phyloP scores from a whole-genome alignment of 2,113 vertebrate genomes.

The Toxotes jaculatrix region DNA sequence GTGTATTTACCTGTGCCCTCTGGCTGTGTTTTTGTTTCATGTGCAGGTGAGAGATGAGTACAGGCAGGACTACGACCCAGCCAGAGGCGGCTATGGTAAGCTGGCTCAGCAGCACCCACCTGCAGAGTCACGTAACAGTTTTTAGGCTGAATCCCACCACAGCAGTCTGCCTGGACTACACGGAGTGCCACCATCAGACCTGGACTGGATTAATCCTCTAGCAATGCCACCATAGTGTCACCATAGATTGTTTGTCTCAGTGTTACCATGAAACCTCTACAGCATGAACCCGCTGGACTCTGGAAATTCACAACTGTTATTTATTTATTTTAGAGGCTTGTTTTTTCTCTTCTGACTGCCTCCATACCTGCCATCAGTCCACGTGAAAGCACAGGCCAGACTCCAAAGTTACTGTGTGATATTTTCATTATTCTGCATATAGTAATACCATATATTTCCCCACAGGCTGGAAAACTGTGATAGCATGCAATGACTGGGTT shows the following conservation, averaged over 20 bases:
- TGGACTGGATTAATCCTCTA: slow-evolving; percentile 7
- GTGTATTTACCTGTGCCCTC: not conserved
- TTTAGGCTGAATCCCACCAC: slow-evolving; percentile 62
- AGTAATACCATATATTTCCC: not conserved
- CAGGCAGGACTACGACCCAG: slow-evolving; percentile 88
- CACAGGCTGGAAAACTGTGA: not conserved
- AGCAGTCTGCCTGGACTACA: slow-evolving; percentile 12
- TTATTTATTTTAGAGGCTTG: slow-evolving; percentile 20
- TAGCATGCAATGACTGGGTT: not conserved
- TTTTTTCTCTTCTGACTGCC: not conserved
- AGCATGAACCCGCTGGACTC: not conserved
- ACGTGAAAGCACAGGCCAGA: not conserved
- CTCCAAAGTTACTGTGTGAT: not conserved
- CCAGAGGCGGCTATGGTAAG: slow-evolving; percentile 90
- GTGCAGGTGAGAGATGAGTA: slow-evolving; percentile 89
- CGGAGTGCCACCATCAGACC: not conserved
- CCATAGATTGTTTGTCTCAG: not conserved
- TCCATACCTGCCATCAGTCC: not conserved
- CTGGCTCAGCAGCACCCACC: slow-evolving; percentile 84
- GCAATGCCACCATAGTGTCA: not conserved
- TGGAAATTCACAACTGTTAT: slow-evolving; percentile 10
- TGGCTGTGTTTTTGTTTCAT: slow-evolving; percentile 6
- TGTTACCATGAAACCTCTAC: not conserved
- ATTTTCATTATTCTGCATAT: not conserved
- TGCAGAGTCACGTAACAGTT: slow-evolving; percentile 74